phyloP scores from a whole-genome alignment of 2,888 invertebrate species.

The Sphaeridia pumilis region DNA sequence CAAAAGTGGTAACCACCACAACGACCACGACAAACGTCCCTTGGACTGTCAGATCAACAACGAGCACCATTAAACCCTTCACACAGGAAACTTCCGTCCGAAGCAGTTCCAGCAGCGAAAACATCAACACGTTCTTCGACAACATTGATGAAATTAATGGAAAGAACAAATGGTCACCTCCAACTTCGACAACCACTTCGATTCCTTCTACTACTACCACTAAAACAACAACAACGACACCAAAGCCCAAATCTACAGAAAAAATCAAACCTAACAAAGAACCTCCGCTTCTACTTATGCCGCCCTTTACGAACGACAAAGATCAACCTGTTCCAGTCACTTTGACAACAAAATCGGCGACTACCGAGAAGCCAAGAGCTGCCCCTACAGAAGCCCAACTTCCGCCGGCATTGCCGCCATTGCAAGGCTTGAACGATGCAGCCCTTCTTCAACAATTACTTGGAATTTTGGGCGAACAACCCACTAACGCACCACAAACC shows the following conservation, averaged over 20 bases:
- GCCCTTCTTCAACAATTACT: conserved; percentile 12
- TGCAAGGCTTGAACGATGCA: conserved; percentile 4
- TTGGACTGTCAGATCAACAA: too few species aligned
- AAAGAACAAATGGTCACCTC: conserved; percentile 5
- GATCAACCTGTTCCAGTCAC: background rate
- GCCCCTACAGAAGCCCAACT: too few species aligned
- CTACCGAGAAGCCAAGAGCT: background rate
- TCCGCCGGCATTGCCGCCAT: too few species aligned
- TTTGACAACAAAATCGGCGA: background rate
- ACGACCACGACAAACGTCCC: too few species aligned
- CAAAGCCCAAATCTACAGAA: background rate
- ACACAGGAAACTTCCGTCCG: background rate
- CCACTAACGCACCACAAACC: too few species aligned
- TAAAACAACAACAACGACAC: background rate
- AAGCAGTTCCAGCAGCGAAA: too few species aligned
- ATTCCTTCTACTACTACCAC: background rate
- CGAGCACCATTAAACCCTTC: background rate
- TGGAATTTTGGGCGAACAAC: background rate
- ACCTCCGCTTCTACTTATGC: conserved; percentile 12
- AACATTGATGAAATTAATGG: conserved; percentile 7
- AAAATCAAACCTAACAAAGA: conserved; percentile 9
- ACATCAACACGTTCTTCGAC: conserved; percentile 4
- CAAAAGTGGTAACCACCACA: conserved; percentile 7
- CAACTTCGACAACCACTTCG: too few species aligned
- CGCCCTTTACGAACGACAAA: conserved; percentile 9